Percentiles rank a stretch among this genome's conserved stretches.
Evolutionary conservation across 2,888 invertebrate species (phyloP).

Genomic region (Drosophila koepferae): DNA sequence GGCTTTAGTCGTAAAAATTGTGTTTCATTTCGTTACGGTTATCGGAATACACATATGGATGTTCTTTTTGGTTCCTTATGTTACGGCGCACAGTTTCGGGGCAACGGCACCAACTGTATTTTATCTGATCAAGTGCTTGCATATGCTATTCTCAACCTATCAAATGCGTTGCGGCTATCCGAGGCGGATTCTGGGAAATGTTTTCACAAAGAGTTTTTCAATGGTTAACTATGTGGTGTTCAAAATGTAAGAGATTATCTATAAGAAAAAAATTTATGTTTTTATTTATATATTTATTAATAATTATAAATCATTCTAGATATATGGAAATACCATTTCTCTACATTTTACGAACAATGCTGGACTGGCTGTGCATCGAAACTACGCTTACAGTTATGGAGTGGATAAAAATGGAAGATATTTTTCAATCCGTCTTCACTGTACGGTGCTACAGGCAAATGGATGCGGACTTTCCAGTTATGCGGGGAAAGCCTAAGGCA

Average conservation of each 20-base stretch:
- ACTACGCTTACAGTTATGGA: conserved; percentile 98
- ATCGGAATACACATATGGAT: conserved; percentile 97
- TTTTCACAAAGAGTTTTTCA: conserved; percentile 97
- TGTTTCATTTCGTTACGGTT: conserved; percentile 95
- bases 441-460: conserved; percentile 92
- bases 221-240: conserved; percentile 95
- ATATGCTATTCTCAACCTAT: conserved; percentile 96
- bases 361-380: conserved; percentile 99
- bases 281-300: neutral
- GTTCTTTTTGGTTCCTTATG: conserved; percentile 96
- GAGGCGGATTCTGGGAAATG: conserved; percentile 97
- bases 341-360: conserved; percentile 96
- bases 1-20: conserved; percentile 94
- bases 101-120: conserved; percentile 94
- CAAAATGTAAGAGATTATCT: conserved; percentile 90
- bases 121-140: conserved; percentile 98
- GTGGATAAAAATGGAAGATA: conserved; percentile 99
- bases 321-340: conserved; percentile 98
- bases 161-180: conserved; percentile 99
- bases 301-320: conserved; percentile 41
- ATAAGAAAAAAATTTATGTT: neutral
- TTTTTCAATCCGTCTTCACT: conserved; percentile 95
- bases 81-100: conserved; percentile 90
- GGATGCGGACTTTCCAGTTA: conserved; percentile 95
- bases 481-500: conserved; percentile 93